Percentiles rank a stretch among this genome's conserved stretches.
These are phyloP conservation scores for Chydorus sphaericus DNA, from an alignment of 2,888 invertebrate genomes.

Conservation along the genomic window DNA sequence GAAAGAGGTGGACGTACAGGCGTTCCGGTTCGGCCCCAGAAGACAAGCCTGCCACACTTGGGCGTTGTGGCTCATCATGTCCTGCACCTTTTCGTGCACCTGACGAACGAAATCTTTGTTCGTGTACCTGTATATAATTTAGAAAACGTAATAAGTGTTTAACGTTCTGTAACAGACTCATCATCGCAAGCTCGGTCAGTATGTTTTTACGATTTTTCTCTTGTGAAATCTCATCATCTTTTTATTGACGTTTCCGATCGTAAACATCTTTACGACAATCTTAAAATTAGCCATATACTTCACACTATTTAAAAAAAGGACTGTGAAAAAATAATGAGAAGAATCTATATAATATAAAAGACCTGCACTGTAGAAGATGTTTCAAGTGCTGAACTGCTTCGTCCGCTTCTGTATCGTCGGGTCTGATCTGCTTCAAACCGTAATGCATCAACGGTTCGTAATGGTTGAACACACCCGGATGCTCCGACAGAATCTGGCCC, in stretches of 20 bases:
- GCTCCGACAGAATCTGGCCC: conserved; percentile 20
- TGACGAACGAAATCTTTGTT: conserved; percentile 15
- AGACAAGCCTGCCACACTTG: conserved; percentile 20
- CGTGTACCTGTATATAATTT: conserved; percentile 16
- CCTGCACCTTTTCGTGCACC: conserved; percentile 14
- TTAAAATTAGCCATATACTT: background rate
- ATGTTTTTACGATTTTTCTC: too few relatives aligned
- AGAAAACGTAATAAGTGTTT: background rate
- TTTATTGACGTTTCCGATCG: background rate
- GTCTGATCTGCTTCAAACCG: conserved; percentile 20
- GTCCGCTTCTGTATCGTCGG: conserved; percentile 17
- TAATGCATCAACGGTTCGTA: conserved; percentile 23
- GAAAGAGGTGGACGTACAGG: conserved; percentile 21
- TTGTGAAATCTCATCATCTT: background rate
- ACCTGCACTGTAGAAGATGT: conserved; percentile 18
- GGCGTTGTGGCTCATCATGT: conserved; percentile 19
- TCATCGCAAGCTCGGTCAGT: too few relatives aligned
- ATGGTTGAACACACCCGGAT: conserved; percentile 22
- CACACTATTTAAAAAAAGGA: too few relatives aligned
- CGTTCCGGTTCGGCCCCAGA: conserved; percentile 16
- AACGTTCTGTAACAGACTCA: too few relatives aligned
- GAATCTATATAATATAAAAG: background rate
- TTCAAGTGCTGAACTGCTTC: conserved; percentile 17
- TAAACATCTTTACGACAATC: background rate
- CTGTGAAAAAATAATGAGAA: background rate